Evolutionary conservation across 2,888 invertebrate species (phyloP), one percentile per base, ranked within the genome.

Genomic region (Drosophila gaucha): DNA sequence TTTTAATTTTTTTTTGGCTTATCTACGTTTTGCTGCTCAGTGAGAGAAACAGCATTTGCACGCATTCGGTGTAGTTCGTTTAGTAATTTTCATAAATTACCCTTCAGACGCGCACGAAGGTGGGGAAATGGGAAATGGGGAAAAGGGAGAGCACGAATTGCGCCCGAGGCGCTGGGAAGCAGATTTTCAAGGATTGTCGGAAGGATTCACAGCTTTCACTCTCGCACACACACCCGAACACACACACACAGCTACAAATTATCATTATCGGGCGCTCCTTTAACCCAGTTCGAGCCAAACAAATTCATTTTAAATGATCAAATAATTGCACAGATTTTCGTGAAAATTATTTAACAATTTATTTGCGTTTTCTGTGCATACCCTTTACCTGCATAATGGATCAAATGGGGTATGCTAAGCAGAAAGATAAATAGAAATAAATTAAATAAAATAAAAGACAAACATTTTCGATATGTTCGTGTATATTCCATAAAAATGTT

Each of bases 51-150:
- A 84, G 76, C 66, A 88, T 88, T 88, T 86, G 78, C 89, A 88
- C 85, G 89, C 89, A 83, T 83, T 83, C 58, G 58, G 64, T 64
- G 74, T 66, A 62, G 69, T 12, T 78, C 89, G 88, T 78, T 83
- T 87, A 80, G 89, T 78, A 74, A 88, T 84, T 83, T 88, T 83
- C 87, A 88, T 83, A 80, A 89, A 83, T 89, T 87, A 80, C 75
- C 85, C 71, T 70, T 67, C 57, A 79, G 66, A 70, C 58, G 54
- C 60, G 58, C 58, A 56, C 59, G 60, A 65, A 73, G 28, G 14
- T 33, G 8, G 64, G 52, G 72, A 20, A 18, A 14, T 9, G 4
- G 16, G 22, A n/a, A 14, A 10, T 16, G 16, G n/a, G 41, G 1
- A n/a, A 1, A 12, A 16, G 26, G 6, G 3, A 20, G 8, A 38